Percentiles rank a stretch among this genome's conserved stretches.
These are phyloP conservation scores for Penelope pileata DNA, from an alignment of 2,113 vertebrate species.

Conservation along the genomic window DNA sequence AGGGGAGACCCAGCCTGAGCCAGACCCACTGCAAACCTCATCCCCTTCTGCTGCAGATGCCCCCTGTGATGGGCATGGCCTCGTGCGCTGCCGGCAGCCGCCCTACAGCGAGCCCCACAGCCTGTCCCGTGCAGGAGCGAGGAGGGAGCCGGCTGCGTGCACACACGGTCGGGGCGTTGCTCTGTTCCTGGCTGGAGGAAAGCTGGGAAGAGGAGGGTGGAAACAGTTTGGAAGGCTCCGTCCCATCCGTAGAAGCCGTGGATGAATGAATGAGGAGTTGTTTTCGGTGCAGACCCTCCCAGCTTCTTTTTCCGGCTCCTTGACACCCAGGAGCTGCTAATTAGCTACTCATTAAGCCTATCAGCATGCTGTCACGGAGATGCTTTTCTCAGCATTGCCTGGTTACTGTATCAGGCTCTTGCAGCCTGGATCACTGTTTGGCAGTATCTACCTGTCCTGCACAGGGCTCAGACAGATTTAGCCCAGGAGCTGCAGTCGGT, in stretches of 20 bases:
- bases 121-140: no score
- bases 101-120: not conserved
- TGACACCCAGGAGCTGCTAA: not conserved
- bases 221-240: not conserved
- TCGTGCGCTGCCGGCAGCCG: accelerated
- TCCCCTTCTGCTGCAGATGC: not conserved
- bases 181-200: not conserved
- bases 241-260: not conserved
- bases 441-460: not conserved
- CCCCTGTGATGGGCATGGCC: not conserved
- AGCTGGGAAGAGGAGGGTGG: not conserved
- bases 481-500: not conserved
- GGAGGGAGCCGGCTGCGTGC: accelerated
- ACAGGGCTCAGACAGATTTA: not conserved
- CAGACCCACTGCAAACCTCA: not conserved
- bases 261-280: not conserved
- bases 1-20: not conserved
- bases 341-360: not conserved
- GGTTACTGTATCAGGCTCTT: no score
- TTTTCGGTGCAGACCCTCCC: not conserved
- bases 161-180: not conserved
- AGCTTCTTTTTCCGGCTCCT: not conserved
- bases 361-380: not conserved
- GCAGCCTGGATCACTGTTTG: not conserved
- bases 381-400: not conserved